A percentile compares a stretch with the other conserved stretches of the same genome.
Evolutionary conservation across 2,113 vertebrate species (phyloP).

Genomic region (Osmerus mordax): DNA sequence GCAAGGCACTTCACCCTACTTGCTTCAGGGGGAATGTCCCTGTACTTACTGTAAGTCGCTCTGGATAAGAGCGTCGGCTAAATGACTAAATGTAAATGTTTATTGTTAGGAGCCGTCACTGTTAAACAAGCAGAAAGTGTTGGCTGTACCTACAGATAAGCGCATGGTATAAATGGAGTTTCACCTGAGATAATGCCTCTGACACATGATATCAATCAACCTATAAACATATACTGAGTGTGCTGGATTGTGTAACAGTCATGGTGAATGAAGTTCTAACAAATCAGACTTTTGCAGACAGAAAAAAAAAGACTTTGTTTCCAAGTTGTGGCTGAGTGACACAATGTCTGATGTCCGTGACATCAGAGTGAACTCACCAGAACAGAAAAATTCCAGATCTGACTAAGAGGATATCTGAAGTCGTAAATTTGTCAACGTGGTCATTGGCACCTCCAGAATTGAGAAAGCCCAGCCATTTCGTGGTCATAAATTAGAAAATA

Average conservation of each 20-base stretch:
- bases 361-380: background rate
- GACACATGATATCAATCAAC: background rate
- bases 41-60: too few species aligned
- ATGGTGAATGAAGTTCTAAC: too few species aligned
- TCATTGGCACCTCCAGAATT: conserved; percentile 4
- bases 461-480: background rate
- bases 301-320: too few species aligned
- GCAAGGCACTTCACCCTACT: too few species aligned
- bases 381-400: conserved; percentile 54
- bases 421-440: conserved; percentile 86
- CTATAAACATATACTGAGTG: background rate
- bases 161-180: conserved; percentile 52
- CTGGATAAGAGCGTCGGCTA: too few species aligned
- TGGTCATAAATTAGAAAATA: background rate
- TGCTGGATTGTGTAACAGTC: background rate
- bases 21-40: too few species aligned
- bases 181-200: background rate
- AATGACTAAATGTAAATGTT: too few species aligned
- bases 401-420: conserved; percentile 78
- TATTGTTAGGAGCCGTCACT: conserved; percentile 55
- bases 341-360: too few species aligned
- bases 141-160: conserved; percentile 66
- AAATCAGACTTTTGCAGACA: too few species aligned
- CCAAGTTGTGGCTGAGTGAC: background rate
- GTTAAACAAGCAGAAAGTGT: conserved; percentile 64